A percentile compares a stretch with the other conserved stretches of the same genome.
Evolutionary conservation across 2,888 invertebrate genomes (phyloP).

Genomic region (Trichacis sp.): DNA sequence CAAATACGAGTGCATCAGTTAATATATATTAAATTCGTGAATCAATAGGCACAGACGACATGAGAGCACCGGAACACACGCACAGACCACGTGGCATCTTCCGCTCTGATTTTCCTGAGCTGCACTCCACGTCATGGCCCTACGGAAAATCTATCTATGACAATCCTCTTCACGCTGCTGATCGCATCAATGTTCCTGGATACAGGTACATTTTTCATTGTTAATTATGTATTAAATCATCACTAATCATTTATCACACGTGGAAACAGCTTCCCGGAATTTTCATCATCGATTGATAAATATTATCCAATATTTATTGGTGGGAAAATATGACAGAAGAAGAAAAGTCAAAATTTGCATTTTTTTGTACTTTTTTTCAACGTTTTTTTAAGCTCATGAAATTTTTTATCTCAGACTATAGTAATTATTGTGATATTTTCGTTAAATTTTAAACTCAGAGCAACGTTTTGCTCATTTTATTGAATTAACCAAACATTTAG

Average conservation of each 20-base stretch:
- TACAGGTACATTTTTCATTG: conserved; percentile 73
- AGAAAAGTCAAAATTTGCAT: too few species aligned
- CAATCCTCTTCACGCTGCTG: conserved; percentile 83
- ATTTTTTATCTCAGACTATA: too few species aligned
- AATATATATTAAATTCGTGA: not conserved
- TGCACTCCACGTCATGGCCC: conserved; percentile 78
- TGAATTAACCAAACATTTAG: too few species aligned
- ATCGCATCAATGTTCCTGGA: conserved; percentile 88
- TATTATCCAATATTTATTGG: not conserved
- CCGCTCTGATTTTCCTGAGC: conserved; percentile 82
- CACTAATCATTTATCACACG: too few species aligned
- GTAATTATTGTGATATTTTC: too few species aligned
- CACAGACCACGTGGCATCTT: conserved; percentile 76
- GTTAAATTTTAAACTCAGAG: too few species aligned
- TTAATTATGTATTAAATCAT: too few species aligned
- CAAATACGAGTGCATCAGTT: too few species aligned
- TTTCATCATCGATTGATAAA: not conserved
- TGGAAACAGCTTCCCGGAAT: too few species aligned
- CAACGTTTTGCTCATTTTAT: too few species aligned
- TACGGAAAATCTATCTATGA: conserved; percentile 89
- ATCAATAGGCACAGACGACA: conserved; percentile 85
- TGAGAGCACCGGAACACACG: conserved; percentile 84
- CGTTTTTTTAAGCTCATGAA: too few species aligned
- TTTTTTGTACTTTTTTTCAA: too few species aligned
- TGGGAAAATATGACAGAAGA: not conserved